Evolutionary conservation across 2,888 invertebrate species (phyloP).

Genomic region (Papilio gigon): DNA sequence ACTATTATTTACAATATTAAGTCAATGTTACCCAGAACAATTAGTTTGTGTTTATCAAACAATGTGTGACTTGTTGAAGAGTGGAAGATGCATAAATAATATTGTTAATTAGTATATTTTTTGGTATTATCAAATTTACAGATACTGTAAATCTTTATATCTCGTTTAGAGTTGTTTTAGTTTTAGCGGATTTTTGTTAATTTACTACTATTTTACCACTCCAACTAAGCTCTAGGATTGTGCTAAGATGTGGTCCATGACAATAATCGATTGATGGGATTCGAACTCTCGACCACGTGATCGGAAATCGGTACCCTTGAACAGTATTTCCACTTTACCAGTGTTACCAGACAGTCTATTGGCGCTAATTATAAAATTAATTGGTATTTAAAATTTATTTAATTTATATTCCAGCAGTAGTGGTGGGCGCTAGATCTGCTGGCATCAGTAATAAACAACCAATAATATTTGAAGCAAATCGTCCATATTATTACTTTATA

Average conservation of each 20-base stretch:
- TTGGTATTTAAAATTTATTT: not conserved
- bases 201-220: too few relatives aligned
- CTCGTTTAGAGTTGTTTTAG: too few relatives aligned
- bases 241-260: too few relatives aligned
- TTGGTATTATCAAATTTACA: too few relatives aligned
- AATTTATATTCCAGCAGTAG: slow-evolving; percentile 10
- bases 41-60: not conserved
- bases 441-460: not conserved
- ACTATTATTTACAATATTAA: not conserved
- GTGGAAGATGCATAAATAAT: not conserved
- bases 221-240: too few relatives aligned
- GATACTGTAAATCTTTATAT: too few relatives aligned
- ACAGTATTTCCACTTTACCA: too few relatives aligned
- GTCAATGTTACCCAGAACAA: not conserved
- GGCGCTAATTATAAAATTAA: not conserved
- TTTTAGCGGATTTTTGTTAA: too few relatives aligned
- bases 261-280: too few relatives aligned
- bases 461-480: slow-evolving; percentile 37
- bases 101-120: not conserved
- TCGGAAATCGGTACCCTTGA: too few relatives aligned
- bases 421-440: slow-evolving; percentile 5
- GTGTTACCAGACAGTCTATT: too few relatives aligned
- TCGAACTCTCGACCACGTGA: too few relatives aligned
- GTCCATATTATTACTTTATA: slow-evolving; percentile 35
- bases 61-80: not conserved